Evolutionary conservation across 2,888 invertebrate species (phyloP).

Genomic region (Blastobasis lacticolella): DNA sequence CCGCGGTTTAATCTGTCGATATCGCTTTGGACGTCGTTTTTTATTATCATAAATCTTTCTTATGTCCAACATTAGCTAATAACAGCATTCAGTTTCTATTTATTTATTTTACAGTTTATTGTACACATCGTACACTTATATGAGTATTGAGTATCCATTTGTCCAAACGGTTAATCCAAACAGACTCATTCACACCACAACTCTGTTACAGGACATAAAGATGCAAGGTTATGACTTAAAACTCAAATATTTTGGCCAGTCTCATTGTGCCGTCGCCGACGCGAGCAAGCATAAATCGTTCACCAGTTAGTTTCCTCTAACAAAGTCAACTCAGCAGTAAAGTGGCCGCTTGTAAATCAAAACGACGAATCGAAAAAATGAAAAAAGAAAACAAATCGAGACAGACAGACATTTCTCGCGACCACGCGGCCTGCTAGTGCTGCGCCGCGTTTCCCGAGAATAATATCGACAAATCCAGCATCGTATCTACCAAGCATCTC

Average conservation of each 20-base stretch:
- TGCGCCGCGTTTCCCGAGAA: constrained; percentile 18
- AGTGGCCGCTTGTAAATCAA: constrained; percentile 68
- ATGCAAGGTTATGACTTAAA: constrained; percentile 48
- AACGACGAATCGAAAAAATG: constrained; percentile 61
- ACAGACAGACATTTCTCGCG: constrained; percentile 47
- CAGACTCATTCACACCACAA: too few species aligned
- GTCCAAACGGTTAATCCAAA: too few species aligned
- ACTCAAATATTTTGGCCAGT: constrained; percentile 60
- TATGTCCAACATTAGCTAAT: too few species aligned
- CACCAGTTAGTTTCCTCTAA: constrained; percentile 60
- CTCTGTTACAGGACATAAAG: constrained; percentile 26
- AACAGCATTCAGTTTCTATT: too few species aligned
- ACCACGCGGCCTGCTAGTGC: constrained; percentile 37
- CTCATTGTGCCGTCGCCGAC: constrained; percentile 31
- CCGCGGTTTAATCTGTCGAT: too few species aligned
- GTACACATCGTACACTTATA: too few species aligned
- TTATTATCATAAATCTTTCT: too few species aligned
- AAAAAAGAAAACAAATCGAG: constrained; percentile 50
- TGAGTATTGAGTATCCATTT: too few species aligned
- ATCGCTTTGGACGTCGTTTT: too few species aligned
- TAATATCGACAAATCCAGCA: constrained; percentile 24
- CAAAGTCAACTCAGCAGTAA: constrained; percentile 67
- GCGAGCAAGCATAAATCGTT: constrained; percentile 58
- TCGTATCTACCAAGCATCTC: background rate
- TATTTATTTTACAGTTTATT: too few species aligned